Conservation (phyloP, 2,113 vertebrate species). For the Pandion haliaetus region DNA sequence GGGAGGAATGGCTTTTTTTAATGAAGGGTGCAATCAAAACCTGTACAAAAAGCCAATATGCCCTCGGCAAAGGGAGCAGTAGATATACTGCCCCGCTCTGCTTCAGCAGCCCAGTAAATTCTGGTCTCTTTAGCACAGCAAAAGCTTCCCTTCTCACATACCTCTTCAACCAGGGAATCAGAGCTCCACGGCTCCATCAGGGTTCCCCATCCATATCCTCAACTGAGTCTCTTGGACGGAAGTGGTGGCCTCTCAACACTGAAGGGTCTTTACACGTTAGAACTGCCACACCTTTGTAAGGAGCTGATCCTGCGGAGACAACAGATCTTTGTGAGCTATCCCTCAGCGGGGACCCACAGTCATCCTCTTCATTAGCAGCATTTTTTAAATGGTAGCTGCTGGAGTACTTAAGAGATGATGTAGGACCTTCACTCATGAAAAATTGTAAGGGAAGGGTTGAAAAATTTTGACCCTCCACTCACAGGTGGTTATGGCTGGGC, state of each 20-base stretch:
- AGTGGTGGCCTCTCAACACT: not conserved
- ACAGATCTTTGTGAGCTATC: not conserved
- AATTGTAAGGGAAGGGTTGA: not conserved
- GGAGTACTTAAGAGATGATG: not conserved
- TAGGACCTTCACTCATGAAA: not conserved
- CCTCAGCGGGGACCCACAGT: not conserved
- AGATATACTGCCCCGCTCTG: constrained; percentile 5
- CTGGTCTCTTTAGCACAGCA: not conserved
- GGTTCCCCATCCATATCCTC: not conserved
- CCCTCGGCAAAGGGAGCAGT: constrained; percentile 20
- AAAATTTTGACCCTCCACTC: not conserved
- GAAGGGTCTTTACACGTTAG: not conserved
- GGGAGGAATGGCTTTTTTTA: constrained; percentile 45
- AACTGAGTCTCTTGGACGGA: not conserved
- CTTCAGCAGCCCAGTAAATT: not conserved
- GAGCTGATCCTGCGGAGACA: not conserved
- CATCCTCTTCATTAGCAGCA: not conserved
- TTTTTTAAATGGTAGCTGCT: not conserved
- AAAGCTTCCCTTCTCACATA: not conserved
- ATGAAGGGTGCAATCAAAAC: constrained; percentile 64
- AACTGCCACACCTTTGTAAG: not conserved
- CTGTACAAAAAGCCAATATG: constrained; percentile 29
- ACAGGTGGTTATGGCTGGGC: not conserved
- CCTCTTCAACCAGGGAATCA: not conserved
- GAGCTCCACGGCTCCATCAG: accelerated